Evolutionary conservation across 1,140 invertebrate species (phyloP), one percentile per base, ranked within the genome.

Genomic region (Samia ricini): DNA sequence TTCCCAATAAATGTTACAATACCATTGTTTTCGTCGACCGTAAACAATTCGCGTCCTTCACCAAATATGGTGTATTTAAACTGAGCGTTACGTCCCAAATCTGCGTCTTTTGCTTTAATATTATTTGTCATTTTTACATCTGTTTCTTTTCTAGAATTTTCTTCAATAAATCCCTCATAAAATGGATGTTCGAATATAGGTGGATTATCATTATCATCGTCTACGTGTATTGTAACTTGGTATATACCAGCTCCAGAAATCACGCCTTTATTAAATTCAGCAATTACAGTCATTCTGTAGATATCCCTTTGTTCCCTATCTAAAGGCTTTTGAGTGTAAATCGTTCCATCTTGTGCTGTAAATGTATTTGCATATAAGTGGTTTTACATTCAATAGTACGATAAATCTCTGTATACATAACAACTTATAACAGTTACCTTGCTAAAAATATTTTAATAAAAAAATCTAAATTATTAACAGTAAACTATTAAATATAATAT

Each of bases 151-250:
- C 89, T 90, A 60, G 93, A 95, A 76, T 98, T 97, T 89, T 98
- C 97, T 22, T 88, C 89, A 6, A 99, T 94, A 51, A 92, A 92
- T 2, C 97, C 96, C 79, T 96, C 94, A 81, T 97, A 98, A 4
- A 85, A 79, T 1, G 89, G 72, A 12, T 91, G 89, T 51, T 95
- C 93, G 84, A 98, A 98, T 59, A 94, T 87, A 10, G 97, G 97
- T 3, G 96, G 93, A 81, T 98, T 97, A 79, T 98, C 97, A 80
- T 98, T 98, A 59, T 97, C 96, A 81, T 98, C 97, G 56, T 96
- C 94, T 0, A 98, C 95, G 24, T 94, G 88, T 12, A 98, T 92
- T 7, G 92, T 94, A 1, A 97, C 93, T 91, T 96, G 95, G 76
- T 95, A 95, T 52, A 96, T 93, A 2, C 94, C 94, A 23, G 94